A percentile compares a stretch with the other conserved stretches of the same genome.
Conservation (phyloP, 2,797 vertebrate genomes). For the Liparis tanakae region DNA sequence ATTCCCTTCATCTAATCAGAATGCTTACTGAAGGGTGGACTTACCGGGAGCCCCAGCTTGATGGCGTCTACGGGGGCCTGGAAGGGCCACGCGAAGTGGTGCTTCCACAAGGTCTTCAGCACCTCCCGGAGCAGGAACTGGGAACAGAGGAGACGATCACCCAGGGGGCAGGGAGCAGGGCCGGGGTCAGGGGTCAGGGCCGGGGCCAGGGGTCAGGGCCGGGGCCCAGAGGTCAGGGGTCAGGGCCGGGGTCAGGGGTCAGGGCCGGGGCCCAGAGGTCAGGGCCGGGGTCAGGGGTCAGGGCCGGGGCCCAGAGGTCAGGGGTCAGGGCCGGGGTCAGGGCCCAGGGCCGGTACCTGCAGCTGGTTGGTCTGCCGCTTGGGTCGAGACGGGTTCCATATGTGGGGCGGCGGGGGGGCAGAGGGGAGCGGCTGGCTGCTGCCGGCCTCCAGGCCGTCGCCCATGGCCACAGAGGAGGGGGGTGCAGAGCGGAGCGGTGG, state of each 20-base stretch:
- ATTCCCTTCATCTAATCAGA: too few species aligned
- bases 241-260: too few species aligned
- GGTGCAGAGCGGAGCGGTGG: slow-evolving; percentile 77
- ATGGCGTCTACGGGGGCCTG: slow-evolving; percentile 93
- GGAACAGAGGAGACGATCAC: slow-evolving; percentile 5
- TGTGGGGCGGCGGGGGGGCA: slow-evolving; percentile 83
- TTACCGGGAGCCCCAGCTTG: slow-evolving; percentile 92
- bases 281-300: too few species aligned
- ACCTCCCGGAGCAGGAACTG: slow-evolving; percentile 93
- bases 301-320: too few species aligned
- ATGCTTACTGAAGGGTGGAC: slow-evolving; percentile 42
- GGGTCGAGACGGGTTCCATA: slow-evolving; percentile 85
- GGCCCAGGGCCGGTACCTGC: slow-evolving; percentile 52
- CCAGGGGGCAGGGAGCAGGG: too few species aligned
- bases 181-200: too few species aligned
- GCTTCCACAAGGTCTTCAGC: slow-evolving; percentile 93
- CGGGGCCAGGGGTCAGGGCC: too few species aligned
- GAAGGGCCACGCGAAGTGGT: slow-evolving; percentile 96
- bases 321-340: too few species aligned
- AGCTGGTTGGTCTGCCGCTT: slow-evolving; percentile 94
- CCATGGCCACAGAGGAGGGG: slow-evolving; percentile 81
- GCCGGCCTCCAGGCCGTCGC: slow-evolving; percentile 89
- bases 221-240: too few species aligned
- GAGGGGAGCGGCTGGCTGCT: slow-evolving; percentile 81
- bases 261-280: not conserved